Evolutionary conservation across 2,113 vertebrate species (phyloP).

Genomic region (Proterorhinus semilunaris): DNA sequence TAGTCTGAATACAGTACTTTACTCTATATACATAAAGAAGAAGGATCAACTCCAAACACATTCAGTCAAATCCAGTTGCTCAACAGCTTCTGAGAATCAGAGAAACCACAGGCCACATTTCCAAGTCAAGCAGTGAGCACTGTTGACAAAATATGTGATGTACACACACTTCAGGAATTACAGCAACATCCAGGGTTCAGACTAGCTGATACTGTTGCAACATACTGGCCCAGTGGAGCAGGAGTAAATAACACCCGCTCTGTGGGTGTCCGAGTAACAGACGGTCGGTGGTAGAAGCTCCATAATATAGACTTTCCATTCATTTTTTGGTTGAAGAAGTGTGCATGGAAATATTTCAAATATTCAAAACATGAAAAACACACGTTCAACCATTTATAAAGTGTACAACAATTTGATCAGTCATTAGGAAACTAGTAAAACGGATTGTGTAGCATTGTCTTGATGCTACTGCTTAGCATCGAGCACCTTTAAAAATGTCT

Average conservation of each 20-base stretch:
- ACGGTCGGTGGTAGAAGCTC: not conserved
- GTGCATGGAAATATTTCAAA: not conserved
- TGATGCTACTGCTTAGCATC: too few relatives aligned
- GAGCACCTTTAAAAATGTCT: not conserved
- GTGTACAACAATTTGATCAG: not conserved
- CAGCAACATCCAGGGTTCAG: slow-evolving; percentile 19
- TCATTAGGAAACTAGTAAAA: not conserved
- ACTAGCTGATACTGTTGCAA: slow-evolving; percentile 12
- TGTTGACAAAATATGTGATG: slow-evolving; percentile 16
- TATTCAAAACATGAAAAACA: not conserved
- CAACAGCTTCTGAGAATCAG: slow-evolving; percentile 29
- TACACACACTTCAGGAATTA: slow-evolving; percentile 28
- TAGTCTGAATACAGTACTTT: slow-evolving; percentile 14
- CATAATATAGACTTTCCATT: slow-evolving; percentile 10
- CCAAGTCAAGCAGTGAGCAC: slow-evolving; percentile 27
- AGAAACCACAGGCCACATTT: slow-evolving; percentile 14
- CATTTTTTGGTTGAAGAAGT: slow-evolving; percentile 8
- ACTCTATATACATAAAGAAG: slow-evolving; percentile 16
- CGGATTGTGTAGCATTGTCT: not conserved
- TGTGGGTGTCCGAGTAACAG: slow-evolving; percentile 14
- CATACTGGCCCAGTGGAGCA: not conserved
- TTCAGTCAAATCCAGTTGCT: slow-evolving; percentile 36
- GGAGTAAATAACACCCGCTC: slow-evolving; percentile 21
- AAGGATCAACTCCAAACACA: slow-evolving; percentile 33
- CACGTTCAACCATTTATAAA: not conserved